phyloP scores from a whole-genome alignment of 2,888 invertebrate genomes.

The Odontocerum albicorne region DNA sequence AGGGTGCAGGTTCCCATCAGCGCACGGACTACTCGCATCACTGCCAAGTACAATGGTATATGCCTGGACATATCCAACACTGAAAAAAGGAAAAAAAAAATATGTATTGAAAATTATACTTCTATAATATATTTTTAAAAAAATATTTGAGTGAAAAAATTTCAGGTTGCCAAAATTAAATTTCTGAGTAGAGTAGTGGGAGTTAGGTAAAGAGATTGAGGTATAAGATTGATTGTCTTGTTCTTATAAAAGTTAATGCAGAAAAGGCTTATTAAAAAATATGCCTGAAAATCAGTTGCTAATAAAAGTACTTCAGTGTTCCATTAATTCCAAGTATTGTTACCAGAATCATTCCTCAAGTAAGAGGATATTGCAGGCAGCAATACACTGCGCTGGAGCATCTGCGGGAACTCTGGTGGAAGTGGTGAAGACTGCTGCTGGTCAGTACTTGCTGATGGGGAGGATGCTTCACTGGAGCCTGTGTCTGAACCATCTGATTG shows the following conservation, averaged over 20 bases:
- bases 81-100: conserved; percentile 39
- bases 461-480: conserved; percentile 46
- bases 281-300: no score
- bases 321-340: no score
- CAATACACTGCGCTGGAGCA: conserved; percentile 80
- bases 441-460: conserved; percentile 41
- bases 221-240: no score
- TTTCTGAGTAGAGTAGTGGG: no score
- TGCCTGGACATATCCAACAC: conserved; percentile 97
- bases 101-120: no score
- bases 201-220: no score
- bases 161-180: no score
- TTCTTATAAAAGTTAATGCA: no score
- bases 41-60: conserved; percentile 87
- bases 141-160: no score
- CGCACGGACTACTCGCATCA: conserved; percentile 79
- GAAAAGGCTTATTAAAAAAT: no score
- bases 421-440: conserved; percentile 50
- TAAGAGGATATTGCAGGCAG: conserved; percentile 89
- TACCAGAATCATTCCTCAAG: conserved; percentile 87
- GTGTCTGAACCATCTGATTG: conserved; percentile 50
- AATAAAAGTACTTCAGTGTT: no score
- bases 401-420: conserved; percentile 72
- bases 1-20: conserved; percentile 53
- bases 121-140: no score